Percentiles rank a stretch among this genome's conserved stretches.
Conservation (phyloP, 2,888 invertebrate species). For the Eremobia ochroleuca region DNA sequence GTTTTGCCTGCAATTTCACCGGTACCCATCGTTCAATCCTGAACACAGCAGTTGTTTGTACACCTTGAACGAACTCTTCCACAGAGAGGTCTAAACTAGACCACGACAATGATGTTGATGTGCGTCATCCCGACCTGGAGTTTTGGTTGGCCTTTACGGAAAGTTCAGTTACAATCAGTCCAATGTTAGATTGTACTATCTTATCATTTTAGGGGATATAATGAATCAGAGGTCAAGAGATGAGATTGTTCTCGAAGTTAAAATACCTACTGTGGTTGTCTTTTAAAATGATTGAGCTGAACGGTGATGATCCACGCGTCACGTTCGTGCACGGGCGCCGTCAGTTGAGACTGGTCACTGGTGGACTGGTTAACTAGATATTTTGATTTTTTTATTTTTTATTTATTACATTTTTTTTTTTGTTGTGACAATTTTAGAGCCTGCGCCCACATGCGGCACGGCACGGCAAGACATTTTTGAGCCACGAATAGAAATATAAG, state of each 20-base stretch:
- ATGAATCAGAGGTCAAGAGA: conserved; percentile 31
- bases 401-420: too few relatives aligned
- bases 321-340: too few relatives aligned
- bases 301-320: background rate
- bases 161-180: conserved; percentile 40
- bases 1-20: background rate
- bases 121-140: conserved; percentile 16
- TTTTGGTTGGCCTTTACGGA: background rate
- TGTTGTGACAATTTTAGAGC: too few relatives aligned
- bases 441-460: too few relatives aligned
- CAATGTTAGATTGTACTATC: conserved; percentile 40
- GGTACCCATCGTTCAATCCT: background rate
- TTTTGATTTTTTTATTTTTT: too few relatives aligned
- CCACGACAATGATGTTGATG: background rate
- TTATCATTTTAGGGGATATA: conserved; percentile 34
- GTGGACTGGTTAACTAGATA: too few relatives aligned
- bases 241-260: conserved; percentile 2
- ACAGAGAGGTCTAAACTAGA: background rate
- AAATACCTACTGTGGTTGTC: background rate
- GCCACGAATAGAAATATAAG: too few relatives aligned
- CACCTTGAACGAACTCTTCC: background rate
- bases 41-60: background rate
- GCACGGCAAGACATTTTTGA: too few relatives aligned
- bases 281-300: background rate
- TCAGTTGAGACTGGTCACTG: too few relatives aligned